Evolutionary conservation across 2,113 vertebrate genomes (phyloP), one percentile per base, ranked within the genome.

Genomic region (Neodontobutis hainanensis): DNA sequence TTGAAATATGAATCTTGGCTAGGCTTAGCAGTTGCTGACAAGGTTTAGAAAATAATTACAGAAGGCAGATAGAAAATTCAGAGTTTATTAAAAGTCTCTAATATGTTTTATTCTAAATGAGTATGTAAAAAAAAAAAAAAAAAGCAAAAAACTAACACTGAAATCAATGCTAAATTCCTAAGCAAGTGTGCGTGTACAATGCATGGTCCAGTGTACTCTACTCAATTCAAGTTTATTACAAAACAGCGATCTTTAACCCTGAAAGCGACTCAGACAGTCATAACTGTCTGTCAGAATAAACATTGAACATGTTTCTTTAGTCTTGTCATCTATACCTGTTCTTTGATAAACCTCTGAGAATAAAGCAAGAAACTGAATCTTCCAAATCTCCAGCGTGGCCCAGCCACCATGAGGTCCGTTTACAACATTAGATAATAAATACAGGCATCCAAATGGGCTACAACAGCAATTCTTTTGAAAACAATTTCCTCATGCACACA

Each of bases 331-430:
- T 62, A 61, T 63, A 80, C 80, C 84, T 89, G 80, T 83, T 72
- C 58, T 84, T 83, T 81, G 68, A 84, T 83, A 80, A 88, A 87
- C 83, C 82, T 89, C 85, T 83, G 79, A 86, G 64, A 77, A 78
- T 74, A 83, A 73, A 80, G 69, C 60, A 76, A 52, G 73, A 87
- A 88, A 80, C 65, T 70, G 75, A 89, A 80, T 52, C 75, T 68
- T 81, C 40, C 71, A 84, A 62, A 75, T 85, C 73, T 87, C 69
- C 77, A 80, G 70, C 46, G 88, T 93, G 92, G 91, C 90, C 91
- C 91, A 92, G 92, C 91, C 92, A 93, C 89, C 82, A 69, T 87
- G 87, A 89, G 78, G 81, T 89, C 82, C 68, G 81, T 78, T 83
- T 58, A 75, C 73, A 85, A 87, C 38, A 86, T 90, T 85, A 88